These are phyloP conservation scores for Pseudoatta argentina DNA, from an alignment of 1,140 invertebrate genomes.

Conservation along the genomic window DNA sequence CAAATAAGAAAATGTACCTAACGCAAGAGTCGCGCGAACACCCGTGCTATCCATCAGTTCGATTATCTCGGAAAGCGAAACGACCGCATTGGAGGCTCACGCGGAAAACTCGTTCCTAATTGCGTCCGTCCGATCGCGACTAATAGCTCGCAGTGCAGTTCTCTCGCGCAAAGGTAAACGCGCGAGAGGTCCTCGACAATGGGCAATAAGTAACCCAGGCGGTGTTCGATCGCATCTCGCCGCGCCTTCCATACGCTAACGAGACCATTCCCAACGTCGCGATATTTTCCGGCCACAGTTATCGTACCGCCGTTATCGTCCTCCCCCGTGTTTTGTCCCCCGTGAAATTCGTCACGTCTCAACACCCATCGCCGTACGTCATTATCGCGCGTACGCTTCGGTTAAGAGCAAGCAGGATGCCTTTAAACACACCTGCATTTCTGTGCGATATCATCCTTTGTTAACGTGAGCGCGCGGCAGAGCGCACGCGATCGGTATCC, in stretches of 20 bases:
- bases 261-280: constrained; percentile 69
- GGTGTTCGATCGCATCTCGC: constrained; percentile 69
- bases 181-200: constrained; percentile 68
- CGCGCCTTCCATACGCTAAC: constrained; percentile 65
- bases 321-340: neutral
- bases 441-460: constrained; percentile 58
- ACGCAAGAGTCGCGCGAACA: constrained; percentile 29
- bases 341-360: constrained; percentile 52
- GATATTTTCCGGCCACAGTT: constrained; percentile 54
- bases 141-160: constrained; percentile 67
- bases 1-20: constrained; percentile 26
- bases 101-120: constrained; percentile 56
- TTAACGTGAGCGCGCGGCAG: constrained; percentile 53
- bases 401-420: constrained; percentile 53
- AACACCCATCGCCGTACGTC: constrained; percentile 47
- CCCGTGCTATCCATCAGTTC: constrained; percentile 38
- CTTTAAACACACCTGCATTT: constrained; percentile 35
- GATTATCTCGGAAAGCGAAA: constrained; percentile 49
- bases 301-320: too few species aligned
- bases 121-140: constrained; percentile 52
- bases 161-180: constrained; percentile 56
- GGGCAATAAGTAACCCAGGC: constrained; percentile 74
- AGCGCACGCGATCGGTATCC: constrained; percentile 69
- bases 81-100: neutral
- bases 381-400: constrained; percentile 24